Evolutionary conservation across 2,888 invertebrate genomes (phyloP).

Genomic region (Ophioninae sp.): DNA sequence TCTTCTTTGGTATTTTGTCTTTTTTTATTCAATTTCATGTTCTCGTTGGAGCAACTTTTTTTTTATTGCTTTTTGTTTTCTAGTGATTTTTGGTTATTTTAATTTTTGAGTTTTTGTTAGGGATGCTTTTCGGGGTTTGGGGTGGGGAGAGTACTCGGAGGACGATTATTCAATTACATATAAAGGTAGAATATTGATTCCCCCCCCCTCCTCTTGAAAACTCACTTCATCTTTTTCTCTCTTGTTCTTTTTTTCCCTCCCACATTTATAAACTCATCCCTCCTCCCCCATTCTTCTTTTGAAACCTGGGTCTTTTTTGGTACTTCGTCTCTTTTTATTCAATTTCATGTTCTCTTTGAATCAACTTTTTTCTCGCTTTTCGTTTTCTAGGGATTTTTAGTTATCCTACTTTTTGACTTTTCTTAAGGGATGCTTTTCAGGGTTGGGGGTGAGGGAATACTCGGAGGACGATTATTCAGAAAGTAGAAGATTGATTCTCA

Average conservation of each 20-base stretch:
- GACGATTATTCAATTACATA: too few relatives aligned
- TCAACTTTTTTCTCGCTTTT: not conserved
- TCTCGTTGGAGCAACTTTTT: not conserved
- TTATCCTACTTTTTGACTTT: not conserved
- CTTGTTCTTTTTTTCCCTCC: not conserved
- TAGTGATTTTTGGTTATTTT: not conserved
- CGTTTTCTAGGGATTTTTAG: not conserved
- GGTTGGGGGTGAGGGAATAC: too few relatives aligned
- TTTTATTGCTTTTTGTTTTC: not conserved
- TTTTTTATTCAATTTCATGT: not conserved
- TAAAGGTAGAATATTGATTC: too few relatives aligned
- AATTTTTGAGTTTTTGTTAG: not conserved
- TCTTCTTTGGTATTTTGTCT: not conserved
- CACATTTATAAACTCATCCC: not conserved
- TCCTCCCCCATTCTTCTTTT: not conserved
- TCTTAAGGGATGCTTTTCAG: not conserved
- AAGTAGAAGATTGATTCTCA: too few relatives aligned
- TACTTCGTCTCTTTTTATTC: not conserved
- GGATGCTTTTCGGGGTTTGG: not conserved
- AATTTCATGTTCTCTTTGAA: not conserved
- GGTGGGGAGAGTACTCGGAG: too few relatives aligned
- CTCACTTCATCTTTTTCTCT: not conserved
- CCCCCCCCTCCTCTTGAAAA: conserved; percentile 17
- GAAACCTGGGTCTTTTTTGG: not conserved
- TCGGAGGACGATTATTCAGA: too few relatives aligned